phyloP scores from a whole-genome alignment of 2,888 invertebrate species.

The Litoditis marina region DNA sequence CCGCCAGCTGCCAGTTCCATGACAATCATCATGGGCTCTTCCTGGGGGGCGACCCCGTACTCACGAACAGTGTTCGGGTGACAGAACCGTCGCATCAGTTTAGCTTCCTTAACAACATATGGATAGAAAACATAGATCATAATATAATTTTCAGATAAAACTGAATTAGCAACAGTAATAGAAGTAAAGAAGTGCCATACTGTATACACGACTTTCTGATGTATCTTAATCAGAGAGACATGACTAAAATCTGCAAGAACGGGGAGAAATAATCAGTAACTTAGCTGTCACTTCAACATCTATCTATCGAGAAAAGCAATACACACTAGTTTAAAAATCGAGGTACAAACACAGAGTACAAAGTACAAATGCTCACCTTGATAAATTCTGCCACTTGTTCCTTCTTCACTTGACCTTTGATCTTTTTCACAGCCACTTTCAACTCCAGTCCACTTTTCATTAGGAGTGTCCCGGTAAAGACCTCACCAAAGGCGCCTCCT shows the following conservation, averaged over 20 bases:
- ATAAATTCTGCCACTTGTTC: slow-evolving; percentile 21
- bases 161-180: too few species aligned
- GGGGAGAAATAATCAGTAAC: too few species aligned
- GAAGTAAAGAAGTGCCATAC: too few species aligned
- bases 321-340: too few species aligned
- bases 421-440: slow-evolving; percentile 29
- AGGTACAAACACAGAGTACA: too few species aligned
- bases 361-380: slow-evolving; percentile 7
- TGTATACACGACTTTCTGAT: too few species aligned
- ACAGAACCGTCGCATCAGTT: slow-evolving; percentile 21
- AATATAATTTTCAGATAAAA: too few species aligned
- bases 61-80: slow-evolving; percentile 27
- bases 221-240: too few species aligned
- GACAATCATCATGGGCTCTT: slow-evolving; percentile 32
- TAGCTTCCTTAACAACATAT: slow-evolving; percentile 22
- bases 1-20: slow-evolving; percentile 35
- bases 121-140: too few species aligned
- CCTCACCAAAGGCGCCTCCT: slow-evolving; percentile 29
- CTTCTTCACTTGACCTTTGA: slow-evolving; percentile 29
- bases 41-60: slow-evolving; percentile 29
- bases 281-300: neutral
- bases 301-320: too few species aligned
- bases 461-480: slow-evolving; percentile 21
- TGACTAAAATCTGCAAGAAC: too few species aligned
- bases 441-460: slow-evolving; percentile 1